Evolutionary conservation across 2,888 invertebrate genomes (phyloP), one percentile per base, ranked within the genome.

Genomic region (Callyntrura guangdongensis): DNA sequence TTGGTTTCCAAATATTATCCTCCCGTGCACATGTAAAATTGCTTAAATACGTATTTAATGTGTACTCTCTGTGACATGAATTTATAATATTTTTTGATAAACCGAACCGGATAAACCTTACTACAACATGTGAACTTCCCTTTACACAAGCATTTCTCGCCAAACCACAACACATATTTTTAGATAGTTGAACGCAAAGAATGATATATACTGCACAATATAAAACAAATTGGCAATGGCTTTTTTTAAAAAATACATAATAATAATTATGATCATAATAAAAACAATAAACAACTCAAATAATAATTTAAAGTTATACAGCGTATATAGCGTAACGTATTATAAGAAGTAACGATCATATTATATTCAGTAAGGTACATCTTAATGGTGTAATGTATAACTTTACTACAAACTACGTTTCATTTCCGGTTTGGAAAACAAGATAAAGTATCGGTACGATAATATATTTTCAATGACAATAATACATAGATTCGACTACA

Each of bases 261-360:
- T 36, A 36, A 36, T 36, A 36, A 36, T 36, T 36, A 36, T 36
- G 36, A 36, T 36, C 36, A 36, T 36, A 36, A 36, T 74, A 74
- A 74, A 74, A 74, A 74, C 74, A 74, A 74, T 74, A 74, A 74
- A 45, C 74, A 74, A 74, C 74, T 45, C 20, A 69, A 69, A 69
- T 69, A 69, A 69, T 69, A 69, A 74, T 74, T 74, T 47, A 47
- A 47, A 45, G 74, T 47, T 20, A 74, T 74, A 17, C 17, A 74
- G 74, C 74, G 74, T 74, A 72, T 72, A 47, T 72, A 74, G 74
- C 74, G 74, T 69, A 53, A 36, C 36, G 36, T 36, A 36, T 36
- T 67, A 36, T 67, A 74, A 45, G 47, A 74, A 74, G 47, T 74
- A 74, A 74, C 67, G 67, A 67, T 67, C 27, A 61, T 9, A 61